Conservation (phyloP, 2,113 vertebrate species). For the Notarius quadriscutis region DNA sequence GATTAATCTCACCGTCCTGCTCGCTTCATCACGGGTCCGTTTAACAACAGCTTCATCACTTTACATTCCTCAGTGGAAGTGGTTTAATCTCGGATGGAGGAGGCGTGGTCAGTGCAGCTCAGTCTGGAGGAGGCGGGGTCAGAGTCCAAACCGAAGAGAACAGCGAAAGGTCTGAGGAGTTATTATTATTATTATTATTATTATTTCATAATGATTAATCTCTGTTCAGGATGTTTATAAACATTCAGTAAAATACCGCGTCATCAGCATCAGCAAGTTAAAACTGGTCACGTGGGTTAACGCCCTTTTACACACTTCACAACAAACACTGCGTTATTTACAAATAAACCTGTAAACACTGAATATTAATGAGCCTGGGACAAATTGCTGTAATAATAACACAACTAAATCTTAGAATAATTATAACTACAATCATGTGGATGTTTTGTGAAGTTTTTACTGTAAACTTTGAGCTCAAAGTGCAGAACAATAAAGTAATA, state of each 20-base stretch:
- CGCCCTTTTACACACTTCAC: not conserved
- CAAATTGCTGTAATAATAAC: not conserved
- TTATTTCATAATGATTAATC: not conserved
- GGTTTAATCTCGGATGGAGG: not conserved
- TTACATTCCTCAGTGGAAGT: not conserved
- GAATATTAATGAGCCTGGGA: not conserved
- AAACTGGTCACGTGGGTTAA: not conserved
- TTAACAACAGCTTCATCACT: not conserved
- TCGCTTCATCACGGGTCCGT: rapidly evolving
- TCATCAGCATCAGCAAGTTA: not conserved
- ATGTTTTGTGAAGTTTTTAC: not conserved
- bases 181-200: not conserved
- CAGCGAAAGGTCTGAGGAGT: not conserved
- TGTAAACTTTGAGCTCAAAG: too few species aligned
- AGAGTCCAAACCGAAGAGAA: not conserved
- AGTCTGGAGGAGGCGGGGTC: not conserved
- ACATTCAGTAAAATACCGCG: not conserved
- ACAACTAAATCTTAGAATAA: not conserved
- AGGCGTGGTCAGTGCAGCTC: not conserved
- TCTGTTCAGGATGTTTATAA: not conserved
- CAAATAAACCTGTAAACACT: not conserved
- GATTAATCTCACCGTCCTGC: rapidly evolving
- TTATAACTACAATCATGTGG: not conserved
- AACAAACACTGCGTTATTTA: not conserved
- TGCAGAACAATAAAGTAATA: too few species aligned